A percentile compares a stretch with the other conserved stretches of the same genome.
Conservation (phyloP, 2,888 invertebrate genomes). For the Nyleta sp. region DNA sequence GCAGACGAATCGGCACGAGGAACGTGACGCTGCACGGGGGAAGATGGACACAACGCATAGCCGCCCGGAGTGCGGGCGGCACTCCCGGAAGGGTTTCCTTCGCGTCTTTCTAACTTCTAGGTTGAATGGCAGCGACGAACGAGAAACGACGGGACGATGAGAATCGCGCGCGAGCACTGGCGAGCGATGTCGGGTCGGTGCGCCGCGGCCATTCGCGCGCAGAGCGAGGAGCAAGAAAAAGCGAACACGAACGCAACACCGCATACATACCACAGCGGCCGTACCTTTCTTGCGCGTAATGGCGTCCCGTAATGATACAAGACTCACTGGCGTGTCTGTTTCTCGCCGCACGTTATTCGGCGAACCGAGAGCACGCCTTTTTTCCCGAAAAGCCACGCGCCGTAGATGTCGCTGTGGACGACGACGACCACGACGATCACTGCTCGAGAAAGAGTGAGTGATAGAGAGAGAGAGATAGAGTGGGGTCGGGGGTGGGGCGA, state of each 20-base stretch:
- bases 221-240: slow-evolving; percentile 39
- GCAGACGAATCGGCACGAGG: too few relatives aligned
- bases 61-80: too few relatives aligned
- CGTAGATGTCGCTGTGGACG: slow-evolving; percentile 57
- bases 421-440: slow-evolving; percentile 23
- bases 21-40: too few relatives aligned
- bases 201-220: slow-evolving; percentile 21
- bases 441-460: slow-evolving; percentile 10
- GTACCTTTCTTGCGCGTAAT: slow-evolving; percentile 47
- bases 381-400: slow-evolving; percentile 48
- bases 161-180: too few relatives aligned
- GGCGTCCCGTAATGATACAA: slow-evolving; percentile 48
- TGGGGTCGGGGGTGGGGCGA: not conserved
- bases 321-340: slow-evolving; percentile 40
- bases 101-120: too few relatives aligned
- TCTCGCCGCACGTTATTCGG: slow-evolving; percentile 34
- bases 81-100: too few relatives aligned
- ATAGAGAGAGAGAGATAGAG: slow-evolving; percentile 15
- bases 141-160: too few relatives aligned
- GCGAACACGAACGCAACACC: slow-evolving; percentile 47
- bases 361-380: slow-evolving; percentile 35
- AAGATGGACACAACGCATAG: too few relatives aligned
- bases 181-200: slow-evolving; percentile 16
- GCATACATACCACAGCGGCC: slow-evolving; percentile 54
- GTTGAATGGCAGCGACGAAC: too few relatives aligned